These are phyloP conservation scores for Microcebus jonahi DNA, from an alignment of 2,113 vertebrate species.

Conservation along the genomic window DNA sequence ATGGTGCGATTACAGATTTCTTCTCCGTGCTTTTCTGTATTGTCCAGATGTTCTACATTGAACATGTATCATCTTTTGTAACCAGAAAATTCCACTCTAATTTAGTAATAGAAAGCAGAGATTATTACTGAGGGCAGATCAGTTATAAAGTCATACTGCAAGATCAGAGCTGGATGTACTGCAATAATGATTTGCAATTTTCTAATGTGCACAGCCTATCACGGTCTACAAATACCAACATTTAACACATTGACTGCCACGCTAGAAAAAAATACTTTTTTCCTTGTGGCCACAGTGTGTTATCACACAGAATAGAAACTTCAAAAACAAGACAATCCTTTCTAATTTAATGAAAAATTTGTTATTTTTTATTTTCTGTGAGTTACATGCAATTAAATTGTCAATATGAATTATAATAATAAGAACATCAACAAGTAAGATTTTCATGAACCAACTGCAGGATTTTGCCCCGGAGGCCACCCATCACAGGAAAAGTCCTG, in stretches of 20 bases:
- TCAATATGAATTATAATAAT: no score
- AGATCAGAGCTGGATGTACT: fast-evolving
- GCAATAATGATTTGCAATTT: background rate
- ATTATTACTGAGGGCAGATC: background rate
- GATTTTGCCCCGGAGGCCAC: no score
- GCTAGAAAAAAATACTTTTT: no score
- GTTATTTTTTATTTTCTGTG: no score
- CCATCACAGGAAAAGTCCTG: no score
- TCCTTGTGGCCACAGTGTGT: no score
- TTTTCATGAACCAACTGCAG: no score
- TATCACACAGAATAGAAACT: no score
- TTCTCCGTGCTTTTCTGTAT: background rate
- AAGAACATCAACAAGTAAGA: no score
- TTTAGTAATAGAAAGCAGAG: background rate
- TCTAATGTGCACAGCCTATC: background rate
- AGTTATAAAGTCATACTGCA: background rate
- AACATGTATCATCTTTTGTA: background rate
- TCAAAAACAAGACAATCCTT: no score
- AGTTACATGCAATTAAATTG: no score
- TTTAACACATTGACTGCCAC: background rate
- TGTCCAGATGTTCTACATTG: background rate
- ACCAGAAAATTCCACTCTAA: background rate
- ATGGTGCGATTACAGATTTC: fast-evolving
- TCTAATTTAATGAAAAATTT: no score
- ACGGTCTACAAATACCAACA: background rate